Evolutionary conservation across 2,113 vertebrate species (phyloP).

Genomic region (Crotalus horridus): DNA sequence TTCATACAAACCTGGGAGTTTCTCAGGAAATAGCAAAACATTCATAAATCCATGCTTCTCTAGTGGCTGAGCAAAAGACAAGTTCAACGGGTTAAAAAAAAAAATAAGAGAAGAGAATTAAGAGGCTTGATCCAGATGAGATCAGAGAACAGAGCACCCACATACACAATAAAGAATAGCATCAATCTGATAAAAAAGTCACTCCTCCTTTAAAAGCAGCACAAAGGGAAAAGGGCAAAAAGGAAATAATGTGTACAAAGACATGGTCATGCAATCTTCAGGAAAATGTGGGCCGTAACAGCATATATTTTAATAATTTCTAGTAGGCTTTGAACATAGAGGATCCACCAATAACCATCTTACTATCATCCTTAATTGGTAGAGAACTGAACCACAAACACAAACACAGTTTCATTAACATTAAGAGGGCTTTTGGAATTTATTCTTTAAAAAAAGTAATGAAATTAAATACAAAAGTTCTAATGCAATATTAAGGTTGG

Average conservation of each 20-base stretch:
- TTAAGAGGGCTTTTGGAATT: conserved; percentile 20
- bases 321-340: neutral
- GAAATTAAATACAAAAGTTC: conserved; percentile 32
- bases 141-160: neutral
- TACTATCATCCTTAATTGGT: neutral
- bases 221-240: neutral
- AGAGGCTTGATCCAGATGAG: neutral
- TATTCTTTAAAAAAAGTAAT: conserved; percentile 27
- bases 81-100: neutral
- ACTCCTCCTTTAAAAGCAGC: neutral
- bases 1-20: neutral
- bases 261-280: neutral
- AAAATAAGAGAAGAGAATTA: neutral
- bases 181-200: neutral
- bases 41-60: neutral
- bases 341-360: neutral
- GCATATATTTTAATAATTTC: neutral
- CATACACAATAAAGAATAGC: neutral
- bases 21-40: neutral
- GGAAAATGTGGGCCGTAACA: neutral
- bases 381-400: conserved; percentile 6
- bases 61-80: neutral
- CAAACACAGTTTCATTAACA: neutral
- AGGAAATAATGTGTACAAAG: neutral
- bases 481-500: conserved; percentile 25